phyloP scores from a whole-genome alignment of 2,888 invertebrate genomes.

The Cheilosia vernalis region DNA sequence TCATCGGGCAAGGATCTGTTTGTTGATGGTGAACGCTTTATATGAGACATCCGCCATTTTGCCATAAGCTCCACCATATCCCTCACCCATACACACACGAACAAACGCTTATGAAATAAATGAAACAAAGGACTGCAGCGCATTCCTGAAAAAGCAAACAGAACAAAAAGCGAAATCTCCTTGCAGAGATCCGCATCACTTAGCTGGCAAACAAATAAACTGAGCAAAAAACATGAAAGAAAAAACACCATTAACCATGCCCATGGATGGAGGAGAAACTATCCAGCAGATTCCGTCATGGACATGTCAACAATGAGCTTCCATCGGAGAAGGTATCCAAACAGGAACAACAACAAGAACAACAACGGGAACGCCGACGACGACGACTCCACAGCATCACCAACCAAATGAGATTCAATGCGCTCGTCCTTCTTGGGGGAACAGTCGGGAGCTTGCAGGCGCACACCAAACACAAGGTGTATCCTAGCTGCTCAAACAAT shows the following conservation, averaged over 20 bases:
- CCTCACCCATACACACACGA: background rate
- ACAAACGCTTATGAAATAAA: background rate
- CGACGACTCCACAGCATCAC: conserved; percentile 17
- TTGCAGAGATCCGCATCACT: conserved; percentile 58
- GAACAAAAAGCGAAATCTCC: conserved; percentile 38
- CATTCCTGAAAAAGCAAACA: conserved; percentile 44
- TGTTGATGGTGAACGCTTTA: conserved; percentile 62
- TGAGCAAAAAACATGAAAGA: background rate
- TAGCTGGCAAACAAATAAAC: conserved; percentile 58
- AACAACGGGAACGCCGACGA: background rate
- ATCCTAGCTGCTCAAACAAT: conserved; percentile 45
- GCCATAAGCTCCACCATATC: conserved; percentile 47
- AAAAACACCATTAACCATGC: conserved; percentile 11
- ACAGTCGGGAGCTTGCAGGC: conserved; percentile 5
- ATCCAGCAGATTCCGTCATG: conserved; percentile 70
- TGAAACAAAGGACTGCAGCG: conserved; percentile 59
- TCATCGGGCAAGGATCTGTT: conserved; percentile 61
- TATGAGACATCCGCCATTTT: conserved; percentile 71
- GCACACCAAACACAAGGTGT: conserved; percentile 44
- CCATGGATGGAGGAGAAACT: conserved; percentile 40
- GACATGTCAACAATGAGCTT: conserved; percentile 71
- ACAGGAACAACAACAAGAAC: background rate
- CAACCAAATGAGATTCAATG: conserved; percentile 32
- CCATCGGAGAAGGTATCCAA: conserved; percentile 1
- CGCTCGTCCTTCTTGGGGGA: conserved; percentile 11